These are phyloP conservation scores for Ophion slaviceki DNA, from an alignment of 2,888 invertebrate species.

Conservation along the genomic window DNA sequence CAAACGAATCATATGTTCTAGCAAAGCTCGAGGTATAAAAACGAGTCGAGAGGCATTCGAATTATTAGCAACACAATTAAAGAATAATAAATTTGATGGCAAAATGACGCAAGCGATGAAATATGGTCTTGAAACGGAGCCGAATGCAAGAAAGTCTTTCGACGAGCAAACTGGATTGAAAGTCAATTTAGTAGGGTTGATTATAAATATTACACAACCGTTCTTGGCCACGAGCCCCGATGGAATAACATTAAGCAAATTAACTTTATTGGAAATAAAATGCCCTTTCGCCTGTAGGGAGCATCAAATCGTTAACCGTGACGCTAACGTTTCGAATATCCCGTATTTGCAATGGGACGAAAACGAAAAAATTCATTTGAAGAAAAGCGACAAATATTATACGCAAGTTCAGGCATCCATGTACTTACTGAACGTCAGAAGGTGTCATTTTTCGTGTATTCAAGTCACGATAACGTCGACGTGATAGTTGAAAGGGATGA, in stretches of 20 bases:
- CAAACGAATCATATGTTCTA: constrained; percentile 10
- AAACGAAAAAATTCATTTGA: constrained; percentile 1
- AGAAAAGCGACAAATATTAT: constrained; percentile 30
- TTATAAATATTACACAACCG: constrained; percentile 19
- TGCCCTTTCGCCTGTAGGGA: constrained; percentile 26
- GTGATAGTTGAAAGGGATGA: constrained; percentile 26
- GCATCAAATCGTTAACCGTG: constrained; percentile 6
- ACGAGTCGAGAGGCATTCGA: constrained; percentile 16
- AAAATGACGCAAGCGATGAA: constrained; percentile 37
- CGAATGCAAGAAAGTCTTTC: constrained; percentile 23
- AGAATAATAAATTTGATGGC: constrained; percentile 27
- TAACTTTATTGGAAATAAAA: constrained; percentile 12
- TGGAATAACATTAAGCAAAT: constrained; percentile 28
- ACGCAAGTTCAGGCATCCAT: constrained; percentile 39
- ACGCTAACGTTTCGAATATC: constrained; percentile 5
- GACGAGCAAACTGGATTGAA: constrained; percentile 12
- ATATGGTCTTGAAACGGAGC: constrained; percentile 31
- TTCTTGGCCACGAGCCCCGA: constrained; percentile 43
- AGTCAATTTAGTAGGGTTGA: constrained; percentile 26
- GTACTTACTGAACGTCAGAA: constrained; percentile 10
- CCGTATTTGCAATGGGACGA: constrained; percentile 22
- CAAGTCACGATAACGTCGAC: constrained; percentile 11
- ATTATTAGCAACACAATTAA: constrained; percentile 26
- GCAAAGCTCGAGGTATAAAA: constrained; percentile 33
- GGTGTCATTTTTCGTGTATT: constrained; percentile 29